Conservation (phyloP, 92 coral and sea anemone genomes). For the Hydrozoanthus gracilis region DNA sequence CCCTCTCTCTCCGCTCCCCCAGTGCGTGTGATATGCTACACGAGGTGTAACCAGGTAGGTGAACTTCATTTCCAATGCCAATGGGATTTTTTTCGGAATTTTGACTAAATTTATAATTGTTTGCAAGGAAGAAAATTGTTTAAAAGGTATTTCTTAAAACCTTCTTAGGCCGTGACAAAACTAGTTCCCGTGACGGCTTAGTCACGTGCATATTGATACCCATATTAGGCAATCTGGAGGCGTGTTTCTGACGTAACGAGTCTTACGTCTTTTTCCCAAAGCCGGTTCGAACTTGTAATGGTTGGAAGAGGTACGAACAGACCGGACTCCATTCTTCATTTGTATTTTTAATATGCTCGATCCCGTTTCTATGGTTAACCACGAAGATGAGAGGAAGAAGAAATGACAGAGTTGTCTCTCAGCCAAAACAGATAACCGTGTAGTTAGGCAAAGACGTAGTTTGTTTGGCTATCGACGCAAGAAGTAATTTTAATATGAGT, state of each 20-base stretch:
- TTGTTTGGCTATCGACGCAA: not conserved
- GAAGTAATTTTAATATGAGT: slow-evolving; percentile 20
- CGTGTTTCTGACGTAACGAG: slow-evolving; percentile 46
- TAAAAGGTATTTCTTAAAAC: too few species aligned
- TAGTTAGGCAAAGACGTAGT: too few species aligned
- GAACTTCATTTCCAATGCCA: too few species aligned
- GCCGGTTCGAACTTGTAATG: slow-evolving; percentile 23
- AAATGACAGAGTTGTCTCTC: not conserved
- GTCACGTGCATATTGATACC: slow-evolving; percentile 12
- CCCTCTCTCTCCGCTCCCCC: too few species aligned
- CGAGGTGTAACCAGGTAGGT: too few species aligned
- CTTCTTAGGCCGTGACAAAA: too few species aligned
- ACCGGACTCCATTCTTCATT: not conserved
- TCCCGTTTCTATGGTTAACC: not conserved
- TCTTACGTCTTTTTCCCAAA: not conserved
- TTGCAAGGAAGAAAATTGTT: too few species aligned
- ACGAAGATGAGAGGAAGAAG: slow-evolving; percentile 8
- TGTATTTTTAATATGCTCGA: not conserved
- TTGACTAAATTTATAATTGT: too few species aligned
- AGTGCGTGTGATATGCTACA: too few species aligned
- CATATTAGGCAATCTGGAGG: slow-evolving; percentile 46
- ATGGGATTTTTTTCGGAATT: too few species aligned
- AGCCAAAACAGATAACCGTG: not conserved
- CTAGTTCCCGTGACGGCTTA: not conserved
- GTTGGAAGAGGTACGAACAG: not conserved